Base-by-base conservation (phyloP, 2,797 vertebrate genomes). In the Luscinia megarhynchos region DNA sequence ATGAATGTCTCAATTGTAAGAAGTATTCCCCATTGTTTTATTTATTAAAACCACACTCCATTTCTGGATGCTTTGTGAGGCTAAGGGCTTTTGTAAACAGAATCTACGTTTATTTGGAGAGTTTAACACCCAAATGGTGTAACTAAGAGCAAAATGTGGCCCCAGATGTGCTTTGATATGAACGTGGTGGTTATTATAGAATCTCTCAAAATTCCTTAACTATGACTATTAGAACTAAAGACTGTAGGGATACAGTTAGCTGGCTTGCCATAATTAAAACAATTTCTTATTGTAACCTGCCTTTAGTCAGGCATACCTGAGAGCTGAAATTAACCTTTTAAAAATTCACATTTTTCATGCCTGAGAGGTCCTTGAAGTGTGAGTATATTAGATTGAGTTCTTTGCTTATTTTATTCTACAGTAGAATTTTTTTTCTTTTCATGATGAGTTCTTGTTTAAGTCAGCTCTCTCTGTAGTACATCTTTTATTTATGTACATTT, bases 251-350 rank as follows among this genome's bases (percentile, higher is more conserved):
- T 78, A 45, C 15, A 68, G 67, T 68, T 79, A 93, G 12, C 20
- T 95, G 26, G 8, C 15, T 92, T 76, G 36, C 54, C 9, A 38
- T 92, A 66, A 94, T 87, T 93, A 84, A 89, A 92, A 22, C 22
- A 40, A 58, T 88, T 93, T 92, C 74, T 89, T 94, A 61, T 8
- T 66, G 53, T 75, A 93, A 66, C 79, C 67, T 87, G 13, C 63
- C 32, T 81, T 90, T 69, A 84, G 38, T 91, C 73, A 94, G 73
- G n/a, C 82, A 91, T 91, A 87, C 54, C 50, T 87, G 73, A 84
- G 64, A 87, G 79, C 27, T 84, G 76, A 93, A 95, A 87, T 89
- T 80, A 91, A 87, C 79, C 66, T 94, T 94, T 87, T 72, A 17
- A 36, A 87, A 93, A 91, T 80, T 85, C 20, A 29, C 10, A 24